Conservation (phyloP, 2,113 vertebrate species). For the Sinosuthora webbiana region DNA sequence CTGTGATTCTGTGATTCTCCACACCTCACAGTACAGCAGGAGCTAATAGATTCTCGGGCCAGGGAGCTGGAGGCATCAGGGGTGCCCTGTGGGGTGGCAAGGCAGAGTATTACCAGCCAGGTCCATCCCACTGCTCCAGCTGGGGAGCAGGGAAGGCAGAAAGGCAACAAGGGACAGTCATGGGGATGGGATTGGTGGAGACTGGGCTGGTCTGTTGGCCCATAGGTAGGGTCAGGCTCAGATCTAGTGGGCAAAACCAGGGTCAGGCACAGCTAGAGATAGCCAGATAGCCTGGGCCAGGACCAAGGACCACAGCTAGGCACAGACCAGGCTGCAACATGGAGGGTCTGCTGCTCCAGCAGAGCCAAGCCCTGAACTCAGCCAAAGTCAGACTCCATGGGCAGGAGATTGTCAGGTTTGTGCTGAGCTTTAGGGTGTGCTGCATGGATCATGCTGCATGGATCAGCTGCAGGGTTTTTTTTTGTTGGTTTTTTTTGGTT, state of each 20-base stretch:
- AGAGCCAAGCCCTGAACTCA: background rate
- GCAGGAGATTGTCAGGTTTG: background rate
- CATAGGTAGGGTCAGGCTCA: background rate
- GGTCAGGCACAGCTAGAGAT: background rate
- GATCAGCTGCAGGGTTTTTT: too few species aligned
- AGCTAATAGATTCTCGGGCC: rapidly evolving
- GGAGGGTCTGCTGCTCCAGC: rapidly evolving
- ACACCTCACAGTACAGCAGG: rapidly evolving
- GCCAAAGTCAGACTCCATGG: background rate
- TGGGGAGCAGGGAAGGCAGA: background rate
- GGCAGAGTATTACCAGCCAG: background rate
- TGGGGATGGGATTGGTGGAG: background rate
- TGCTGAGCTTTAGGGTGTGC: background rate
- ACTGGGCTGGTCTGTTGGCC: background rate
- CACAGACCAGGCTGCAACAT: background rate
- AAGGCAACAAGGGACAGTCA: rapidly evolving
- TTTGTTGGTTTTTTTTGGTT: too few species aligned
- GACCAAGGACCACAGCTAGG: too few species aligned
- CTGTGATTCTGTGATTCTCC: background rate
- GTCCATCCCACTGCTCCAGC: background rate
- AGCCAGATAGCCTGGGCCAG: background rate
- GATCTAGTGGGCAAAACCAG: rapidly evolving
- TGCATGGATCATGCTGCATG: background rate
- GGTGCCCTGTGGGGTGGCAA: rapidly evolving
- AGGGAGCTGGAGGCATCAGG: background rate